Conservation (phyloP, 1,140 invertebrate species). For the Bombus pascuorum region DNA sequence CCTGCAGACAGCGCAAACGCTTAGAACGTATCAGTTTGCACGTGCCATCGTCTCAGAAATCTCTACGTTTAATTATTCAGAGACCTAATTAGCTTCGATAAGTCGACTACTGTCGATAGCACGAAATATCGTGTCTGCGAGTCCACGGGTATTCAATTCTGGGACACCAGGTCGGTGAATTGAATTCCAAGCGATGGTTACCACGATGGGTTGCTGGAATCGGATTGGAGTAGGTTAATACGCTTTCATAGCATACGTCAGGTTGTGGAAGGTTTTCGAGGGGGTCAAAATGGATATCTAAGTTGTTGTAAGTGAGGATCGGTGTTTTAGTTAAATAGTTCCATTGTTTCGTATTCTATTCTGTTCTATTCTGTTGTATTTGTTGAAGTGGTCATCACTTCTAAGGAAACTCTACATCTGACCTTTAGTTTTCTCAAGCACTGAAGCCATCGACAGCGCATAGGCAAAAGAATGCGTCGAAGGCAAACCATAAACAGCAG, state of each 20-base stretch:
- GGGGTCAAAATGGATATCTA: too few relatives aligned
- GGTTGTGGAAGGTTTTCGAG: background rate
- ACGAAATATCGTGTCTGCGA: conserved; percentile 40
- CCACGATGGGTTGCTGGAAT: background rate
- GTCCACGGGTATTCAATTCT: conserved; percentile 49
- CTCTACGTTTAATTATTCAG: conserved; percentile 48
- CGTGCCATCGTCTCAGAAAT: background rate
- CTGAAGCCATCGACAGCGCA: too few relatives aligned
- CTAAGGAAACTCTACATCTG: too few relatives aligned
- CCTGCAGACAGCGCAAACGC: too few relatives aligned
- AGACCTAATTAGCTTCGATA: background rate
- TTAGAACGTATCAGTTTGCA: background rate
- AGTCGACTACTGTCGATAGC: conserved; percentile 52
- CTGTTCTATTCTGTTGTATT: too few relatives aligned
- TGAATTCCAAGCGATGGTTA: background rate
- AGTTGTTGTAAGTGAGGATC: too few relatives aligned
- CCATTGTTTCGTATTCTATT: too few relatives aligned
- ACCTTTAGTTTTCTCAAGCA: too few relatives aligned
- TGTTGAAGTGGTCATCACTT: too few relatives aligned
- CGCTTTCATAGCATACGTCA: background rate
- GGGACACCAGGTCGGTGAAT: background rate
- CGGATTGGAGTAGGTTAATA: background rate
- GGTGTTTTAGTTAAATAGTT: too few relatives aligned
- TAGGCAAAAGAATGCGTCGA: too few relatives aligned
- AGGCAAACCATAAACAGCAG: too few relatives aligned